Conservation (phyloP, 2,888 invertebrate species). For the Elysia crispata region DNA sequence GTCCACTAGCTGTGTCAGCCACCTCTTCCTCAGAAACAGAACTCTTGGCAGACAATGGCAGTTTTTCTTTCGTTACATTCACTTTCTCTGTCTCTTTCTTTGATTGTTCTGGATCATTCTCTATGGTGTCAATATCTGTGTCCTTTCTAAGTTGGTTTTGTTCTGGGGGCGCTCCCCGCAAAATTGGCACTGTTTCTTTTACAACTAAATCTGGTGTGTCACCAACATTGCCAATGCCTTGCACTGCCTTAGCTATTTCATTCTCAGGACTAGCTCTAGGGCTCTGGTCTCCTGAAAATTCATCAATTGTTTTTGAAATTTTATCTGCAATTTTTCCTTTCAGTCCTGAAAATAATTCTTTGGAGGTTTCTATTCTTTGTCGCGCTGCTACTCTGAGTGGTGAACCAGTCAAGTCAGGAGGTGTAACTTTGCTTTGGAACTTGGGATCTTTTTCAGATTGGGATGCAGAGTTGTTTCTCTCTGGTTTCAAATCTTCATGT, state of each 20-base stretch:
- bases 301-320: conserved; percentile 65
- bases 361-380: conserved; percentile 52
- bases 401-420: conserved; percentile 21
- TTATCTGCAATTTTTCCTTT: conserved; percentile 60
- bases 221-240: conserved; percentile 37
- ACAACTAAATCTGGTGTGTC: conserved; percentile 43
- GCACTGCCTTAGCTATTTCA: conserved; percentile 46
- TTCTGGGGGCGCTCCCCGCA: conserved; percentile 41
- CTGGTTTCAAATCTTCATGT: conserved; percentile 32
- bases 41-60: neutral
- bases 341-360: conserved; percentile 55
- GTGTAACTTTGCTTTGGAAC: too few species aligned
- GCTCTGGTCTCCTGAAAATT: conserved; percentile 60
- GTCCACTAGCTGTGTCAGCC: too few species aligned
- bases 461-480: conserved; percentile 34
- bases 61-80: neutral
- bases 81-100: neutral
- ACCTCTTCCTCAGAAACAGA: too few species aligned
- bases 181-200: conserved; percentile 49
- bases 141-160: neutral
- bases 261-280: conserved; percentile 54
- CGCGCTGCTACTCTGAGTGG: conserved; percentile 49
- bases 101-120: conserved; percentile 9
- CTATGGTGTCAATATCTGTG: neutral
- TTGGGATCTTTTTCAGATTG: conserved; percentile 23